Conservation (phyloP, 2,113 vertebrate species). For the Rhagologus leucostigma region DNA sequence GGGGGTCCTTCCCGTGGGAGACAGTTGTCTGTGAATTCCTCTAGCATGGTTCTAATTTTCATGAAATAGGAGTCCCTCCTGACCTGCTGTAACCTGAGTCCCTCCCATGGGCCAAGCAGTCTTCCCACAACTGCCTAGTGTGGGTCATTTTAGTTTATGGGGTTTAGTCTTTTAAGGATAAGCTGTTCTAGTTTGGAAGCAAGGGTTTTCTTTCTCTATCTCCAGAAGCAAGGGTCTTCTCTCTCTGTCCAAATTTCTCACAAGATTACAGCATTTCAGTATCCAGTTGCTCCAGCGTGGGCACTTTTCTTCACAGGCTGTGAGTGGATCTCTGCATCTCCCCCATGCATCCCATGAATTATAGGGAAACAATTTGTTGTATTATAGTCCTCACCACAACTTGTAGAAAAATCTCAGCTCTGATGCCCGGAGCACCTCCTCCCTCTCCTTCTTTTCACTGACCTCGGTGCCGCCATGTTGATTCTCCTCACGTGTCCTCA, state of each 20-base stretch:
- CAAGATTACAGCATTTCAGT: not conserved
- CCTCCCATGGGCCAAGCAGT: not conserved
- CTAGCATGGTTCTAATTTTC: not conserved
- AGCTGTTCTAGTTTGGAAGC: not conserved
- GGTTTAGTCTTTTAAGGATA: not conserved
- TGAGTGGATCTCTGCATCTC: not conserved
- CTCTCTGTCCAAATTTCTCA: not conserved
- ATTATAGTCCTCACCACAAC: not conserved
- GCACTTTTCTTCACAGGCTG: not conserved
- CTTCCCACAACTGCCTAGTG: not conserved
- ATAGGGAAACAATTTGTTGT: not conserved
- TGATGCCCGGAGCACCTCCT: fast-evolving
- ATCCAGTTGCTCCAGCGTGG: fast-evolving
- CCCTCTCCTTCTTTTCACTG: not conserved
- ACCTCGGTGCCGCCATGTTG: not conserved
- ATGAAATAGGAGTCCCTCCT: fast-evolving
- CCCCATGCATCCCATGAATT: not conserved
- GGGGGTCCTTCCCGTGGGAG: not conserved
- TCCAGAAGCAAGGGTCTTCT: not conserved
- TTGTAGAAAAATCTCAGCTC: not conserved
- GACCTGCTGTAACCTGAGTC: not conserved
- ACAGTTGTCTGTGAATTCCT: not conserved
- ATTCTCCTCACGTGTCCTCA: not conserved
- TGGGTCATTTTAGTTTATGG: not conserved
- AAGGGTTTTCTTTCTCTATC: not conserved